Conservation (phyloP, 2,888 invertebrate genomes). For the Cloeon dipterum region DNA sequence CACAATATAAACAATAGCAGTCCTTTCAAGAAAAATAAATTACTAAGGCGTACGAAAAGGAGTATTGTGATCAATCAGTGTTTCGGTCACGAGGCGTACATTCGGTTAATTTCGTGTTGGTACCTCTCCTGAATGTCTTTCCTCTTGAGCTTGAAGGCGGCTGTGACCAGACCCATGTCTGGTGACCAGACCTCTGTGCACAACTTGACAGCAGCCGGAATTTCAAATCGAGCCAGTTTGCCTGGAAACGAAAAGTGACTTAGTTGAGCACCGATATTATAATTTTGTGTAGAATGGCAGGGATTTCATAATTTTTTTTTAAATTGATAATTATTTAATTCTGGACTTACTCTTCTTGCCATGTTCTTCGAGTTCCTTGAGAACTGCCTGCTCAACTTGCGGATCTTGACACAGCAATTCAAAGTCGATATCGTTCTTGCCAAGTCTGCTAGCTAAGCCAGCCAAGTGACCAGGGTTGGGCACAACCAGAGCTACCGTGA, state of each 20-base stretch:
- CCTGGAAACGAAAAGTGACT: slow-evolving; percentile 27
- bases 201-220: slow-evolving; percentile 71
- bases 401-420: slow-evolving; percentile 54
- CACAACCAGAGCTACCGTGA: slow-evolving; percentile 76
- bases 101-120: slow-evolving; percentile 73
- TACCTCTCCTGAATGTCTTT: slow-evolving; percentile 89
- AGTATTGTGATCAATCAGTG: too few relatives aligned
- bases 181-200: slow-evolving; percentile 92
- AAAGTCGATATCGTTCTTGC: slow-evolving; percentile 30
- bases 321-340: slow-evolving; percentile 1
- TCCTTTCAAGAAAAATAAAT: too few relatives aligned
- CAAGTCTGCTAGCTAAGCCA: slow-evolving; percentile 45
- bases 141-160: slow-evolving; percentile 92
- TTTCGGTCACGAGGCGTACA: slow-evolving; percentile 84
- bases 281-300: not conserved
- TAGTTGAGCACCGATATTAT: not conserved
- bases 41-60: too few relatives aligned
- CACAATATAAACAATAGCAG: too few relatives aligned
- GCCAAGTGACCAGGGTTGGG: slow-evolving; percentile 49
- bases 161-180: slow-evolving; percentile 90
- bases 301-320: not conserved
- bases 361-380: slow-evolving; percentile 60
- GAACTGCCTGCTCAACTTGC: slow-evolving; percentile 52
- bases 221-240: slow-evolving; percentile 75
- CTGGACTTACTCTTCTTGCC: slow-evolving; percentile 69